A percentile compares a stretch with the other conserved stretches of the same genome.
Evolutionary conservation across 2,888 invertebrate genomes (phyloP).

Genomic region (Anoplius nigerrimus): DNA sequence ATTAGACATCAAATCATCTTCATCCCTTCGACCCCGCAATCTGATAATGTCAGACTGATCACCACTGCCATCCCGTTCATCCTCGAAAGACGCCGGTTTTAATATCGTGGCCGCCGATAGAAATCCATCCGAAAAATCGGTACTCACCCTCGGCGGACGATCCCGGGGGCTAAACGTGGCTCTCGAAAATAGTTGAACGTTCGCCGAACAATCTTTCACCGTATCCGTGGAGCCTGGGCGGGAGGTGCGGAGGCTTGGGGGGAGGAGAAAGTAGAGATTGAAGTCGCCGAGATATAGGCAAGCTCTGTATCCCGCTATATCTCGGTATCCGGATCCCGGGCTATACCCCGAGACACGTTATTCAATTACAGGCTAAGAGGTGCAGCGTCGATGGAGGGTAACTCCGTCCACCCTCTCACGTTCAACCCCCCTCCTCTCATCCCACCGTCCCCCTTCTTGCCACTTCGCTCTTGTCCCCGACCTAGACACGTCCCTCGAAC

Average conservation of each 20-base stretch:
- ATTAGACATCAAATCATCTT: too few relatives aligned
- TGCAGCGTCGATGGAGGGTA: conserved; percentile 59
- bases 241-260: conserved; percentile 10
- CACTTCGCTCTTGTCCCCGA: conserved; percentile 36
- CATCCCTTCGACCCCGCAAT: too few relatives aligned
- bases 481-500: conserved; percentile 30
- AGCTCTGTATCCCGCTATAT: conserved; percentile 53
- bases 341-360: conserved; percentile 66
- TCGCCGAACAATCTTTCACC: conserved; percentile 42
- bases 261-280: conserved; percentile 43
- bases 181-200: conserved; percentile 32
- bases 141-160: background rate
- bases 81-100: too few relatives aligned
- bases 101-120: too few relatives aligned
- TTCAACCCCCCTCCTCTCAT: conserved; percentile 39
- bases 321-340: conserved; percentile 56
- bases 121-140: too few relatives aligned
- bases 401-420: conserved; percentile 45
- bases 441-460: background rate
- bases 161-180: conserved; percentile 25
- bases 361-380: conserved; percentile 70
- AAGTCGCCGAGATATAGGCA: conserved; percentile 46
- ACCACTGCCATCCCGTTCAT: too few relatives aligned
- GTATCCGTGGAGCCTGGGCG: conserved; percentile 28
- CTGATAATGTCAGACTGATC: too few relatives aligned